A percentile compares a stretch with the other conserved stretches of the same genome.
Conservation (phyloP, 37 sponge, comb jelly and placozoan species). For the Crambe crambe region DNA sequence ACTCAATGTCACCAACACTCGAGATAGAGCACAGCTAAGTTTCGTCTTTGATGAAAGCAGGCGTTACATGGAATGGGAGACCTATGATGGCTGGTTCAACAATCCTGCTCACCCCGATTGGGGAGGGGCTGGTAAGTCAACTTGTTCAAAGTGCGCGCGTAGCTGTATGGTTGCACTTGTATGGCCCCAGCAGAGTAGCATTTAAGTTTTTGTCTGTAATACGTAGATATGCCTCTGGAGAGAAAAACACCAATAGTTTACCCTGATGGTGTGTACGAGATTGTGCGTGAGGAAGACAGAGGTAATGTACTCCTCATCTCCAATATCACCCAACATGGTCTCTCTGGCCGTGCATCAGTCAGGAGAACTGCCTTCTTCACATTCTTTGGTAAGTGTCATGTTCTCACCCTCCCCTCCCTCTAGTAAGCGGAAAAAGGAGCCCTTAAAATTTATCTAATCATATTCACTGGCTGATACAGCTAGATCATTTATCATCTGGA, state of each 20-base stretch:
- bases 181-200: too few species aligned
- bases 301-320: slow-evolving; percentile 68
- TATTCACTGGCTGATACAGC: too few species aligned
- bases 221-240: slow-evolving; percentile 71
- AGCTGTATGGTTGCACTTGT: background rate
- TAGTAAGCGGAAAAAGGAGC: background rate
- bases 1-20: background rate
- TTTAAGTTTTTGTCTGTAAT: background rate
- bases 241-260: slow-evolving; percentile 70
- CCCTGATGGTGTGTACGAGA: slow-evolving; percentile 77
- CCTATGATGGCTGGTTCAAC: slow-evolving; percentile 97
- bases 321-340: slow-evolving; percentile 71
- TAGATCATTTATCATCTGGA: too few species aligned
- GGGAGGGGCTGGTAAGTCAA: slow-evolving; percentile 81
- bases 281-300: slow-evolving; percentile 54
- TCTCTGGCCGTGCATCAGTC: slow-evolving; percentile 63
- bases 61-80: slow-evolving; percentile 61
- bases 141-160: background rate
- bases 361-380: slow-evolving; percentile 73
- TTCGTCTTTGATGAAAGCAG: background rate
- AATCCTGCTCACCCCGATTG: slow-evolving; percentile 90
- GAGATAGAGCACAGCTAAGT: background rate
- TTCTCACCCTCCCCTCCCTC: background rate
- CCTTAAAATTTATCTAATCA: too few species aligned
- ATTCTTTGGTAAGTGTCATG: slow-evolving; percentile 74